These are phyloP conservation scores for Ptychochromis oligacanthus DNA, from an alignment of 2,113 vertebrate genomes.

Conservation along the genomic window DNA sequence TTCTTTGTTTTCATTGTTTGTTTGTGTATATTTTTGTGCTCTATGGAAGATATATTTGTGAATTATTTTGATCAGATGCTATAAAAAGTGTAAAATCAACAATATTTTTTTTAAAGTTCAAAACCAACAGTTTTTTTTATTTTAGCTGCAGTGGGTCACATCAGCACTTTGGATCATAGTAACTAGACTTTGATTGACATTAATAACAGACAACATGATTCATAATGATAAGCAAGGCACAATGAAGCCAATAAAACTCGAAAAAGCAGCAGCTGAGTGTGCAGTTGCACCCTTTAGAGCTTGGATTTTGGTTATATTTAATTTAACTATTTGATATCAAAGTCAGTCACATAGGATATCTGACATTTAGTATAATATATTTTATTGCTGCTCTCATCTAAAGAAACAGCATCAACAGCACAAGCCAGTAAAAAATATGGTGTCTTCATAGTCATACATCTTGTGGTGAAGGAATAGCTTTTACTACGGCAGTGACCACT, in stretches of 20 bases:
- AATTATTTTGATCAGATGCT: neutral
- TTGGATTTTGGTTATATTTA: neutral
- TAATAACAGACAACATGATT: constrained; percentile 26
- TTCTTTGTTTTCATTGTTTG: constrained; percentile 25
- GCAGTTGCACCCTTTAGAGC: neutral
- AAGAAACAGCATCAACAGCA: neutral
- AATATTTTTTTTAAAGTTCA: neutral
- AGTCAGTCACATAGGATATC: neutral
- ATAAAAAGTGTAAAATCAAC: neutral
- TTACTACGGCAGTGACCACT: neutral
- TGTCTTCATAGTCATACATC: neutral
- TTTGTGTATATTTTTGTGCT: neutral
- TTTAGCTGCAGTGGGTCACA: constrained; percentile 3
- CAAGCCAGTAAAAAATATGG: neutral
- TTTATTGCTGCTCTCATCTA: neutral
- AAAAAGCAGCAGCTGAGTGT: constrained; percentile 12
- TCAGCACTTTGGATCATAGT: neutral
- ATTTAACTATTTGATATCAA: neutral
- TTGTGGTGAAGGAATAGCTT: neutral
- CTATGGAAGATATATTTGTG: neutral
- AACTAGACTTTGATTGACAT: neutral
- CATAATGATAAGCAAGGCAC: constrained; percentile 12
- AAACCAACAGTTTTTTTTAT: neutral
- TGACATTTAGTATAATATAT: neutral
- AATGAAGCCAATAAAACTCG: constrained; percentile 19